A percentile compares a stretch with the other conserved stretches of the same genome.
These are phyloP conservation scores for Melipona quadrifasciata DNA, from an alignment of 1,140 invertebrate genomes.

Conservation along the genomic window DNA sequence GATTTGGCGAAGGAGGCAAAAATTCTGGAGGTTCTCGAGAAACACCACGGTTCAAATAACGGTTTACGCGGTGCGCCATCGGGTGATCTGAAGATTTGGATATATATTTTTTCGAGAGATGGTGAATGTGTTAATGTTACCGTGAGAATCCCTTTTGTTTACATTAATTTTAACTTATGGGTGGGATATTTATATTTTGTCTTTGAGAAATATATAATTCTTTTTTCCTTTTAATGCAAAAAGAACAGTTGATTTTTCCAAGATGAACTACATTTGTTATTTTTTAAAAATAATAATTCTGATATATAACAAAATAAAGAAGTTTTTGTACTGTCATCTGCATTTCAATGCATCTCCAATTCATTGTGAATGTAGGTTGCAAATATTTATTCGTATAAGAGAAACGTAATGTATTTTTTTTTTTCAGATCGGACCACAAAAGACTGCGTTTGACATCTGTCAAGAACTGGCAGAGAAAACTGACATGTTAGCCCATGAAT, in stretches of 20 bases:
- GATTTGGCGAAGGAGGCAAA: constrained; percentile 86
- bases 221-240: no score
- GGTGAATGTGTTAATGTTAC: constrained; percentile 85
- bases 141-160: constrained; percentile 78
- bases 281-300: background rate
- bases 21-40: constrained; percentile 87
- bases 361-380: background rate
- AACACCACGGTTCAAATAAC: constrained; percentile 84
- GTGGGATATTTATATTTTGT: background rate
- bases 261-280: no score
- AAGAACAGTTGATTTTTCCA: no score
- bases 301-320: background rate
- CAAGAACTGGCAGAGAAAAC: constrained; percentile 86
- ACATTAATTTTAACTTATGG: background rate
- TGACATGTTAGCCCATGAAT: constrained; percentile 84
- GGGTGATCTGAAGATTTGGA: constrained; percentile 91
- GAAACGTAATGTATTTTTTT: constrained; percentile 12
- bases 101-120: constrained; percentile 84
- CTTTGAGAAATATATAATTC: background rate
- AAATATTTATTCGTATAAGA: background rate
- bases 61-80: constrained; percentile 85
- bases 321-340: background rate
- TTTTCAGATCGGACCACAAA: constrained; percentile 88
- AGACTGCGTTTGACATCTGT: constrained; percentile 89
- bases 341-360: background rate